Base-by-base conservation (phyloP, 2,113 vertebrate genomes). In the Rhinolophus sinicus region DNA sequence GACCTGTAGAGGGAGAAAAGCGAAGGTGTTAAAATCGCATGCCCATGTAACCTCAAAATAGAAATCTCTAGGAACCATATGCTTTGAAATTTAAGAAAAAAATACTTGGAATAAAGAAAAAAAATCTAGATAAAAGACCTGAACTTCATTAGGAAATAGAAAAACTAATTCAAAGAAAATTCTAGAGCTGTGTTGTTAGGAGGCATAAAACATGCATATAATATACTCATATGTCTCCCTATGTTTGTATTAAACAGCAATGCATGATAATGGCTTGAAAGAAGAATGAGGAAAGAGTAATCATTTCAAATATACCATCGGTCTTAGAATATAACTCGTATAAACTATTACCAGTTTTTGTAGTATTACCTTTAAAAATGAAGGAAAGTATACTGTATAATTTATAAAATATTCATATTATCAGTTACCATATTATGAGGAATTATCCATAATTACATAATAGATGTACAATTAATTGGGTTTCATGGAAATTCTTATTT, bases 61-160 rank as follows among this genome's bases (percentile, higher is more conserved):
- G 62, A 93, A 62, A 35, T 86, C 70, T 84, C 78, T 89, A 54
- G 28, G 47, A 88, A 88, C n/a, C 21, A 38, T 69, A 50, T 85
- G 47, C 40, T 96, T 95, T 97, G 56, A 94, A 52, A 64, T 64
- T 44, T 62, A 83, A 64, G 15, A 81, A 81, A 81, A 21, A 44
- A 83, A 65, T 60, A 64, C 13, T 88, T 82, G 18, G 3, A 78
- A 8, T 50, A 84, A 85, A 78, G 10, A 76, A 64, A 93, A 75
- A 40, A 58, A 69, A 44, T 35, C 6, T 19, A 70, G 1, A 60
- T 92, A 69, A 90, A 90, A 88, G 8, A 56, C 24, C 26, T 78
- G 12, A 69, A 72, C 38, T 76, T 92, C 52, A 38, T 72, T 88
- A 90, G 35, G 10, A 85, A 73, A 92, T 78, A 19, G 62, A 83